Base-by-base conservation (phyloP, 2,113 vertebrate species). In the Percina caprodes region DNA sequence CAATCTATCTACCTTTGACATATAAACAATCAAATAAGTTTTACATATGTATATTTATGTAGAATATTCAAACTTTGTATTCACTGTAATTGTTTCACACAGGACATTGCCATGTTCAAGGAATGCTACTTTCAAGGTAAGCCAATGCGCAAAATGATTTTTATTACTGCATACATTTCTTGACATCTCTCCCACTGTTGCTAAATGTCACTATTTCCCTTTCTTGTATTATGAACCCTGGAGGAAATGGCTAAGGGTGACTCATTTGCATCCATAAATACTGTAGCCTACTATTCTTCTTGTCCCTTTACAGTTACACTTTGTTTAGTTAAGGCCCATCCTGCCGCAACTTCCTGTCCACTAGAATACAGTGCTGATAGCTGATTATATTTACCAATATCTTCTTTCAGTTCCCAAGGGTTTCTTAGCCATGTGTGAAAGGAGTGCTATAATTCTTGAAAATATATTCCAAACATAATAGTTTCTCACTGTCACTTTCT, bases 61-160 rank as follows among this genome's bases (percentile, higher is more conserved):
- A 1, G 21, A 21, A 30, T 52, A 35, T 24, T 69, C 14, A 48
- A 23, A 61, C 1, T 54, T 66, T 23, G 0, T 39, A 1, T 66
- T 65, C 3, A 18, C 59, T 79, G 1, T 59, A 16, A 16, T 26
- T 56, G 5, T 84, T 83, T 82, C 45, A 56, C 48, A 72, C 91
- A 96, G 95, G 95, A 95, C 7, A 86, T 96, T 8, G 83, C 86
- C 63, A 51, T 89, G 88, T 95, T 93, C 68, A 94, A 86, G 67
- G 95, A 96, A 16, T 92, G 91, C 85, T 96, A 96, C 89, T 92
- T 92, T 70, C 91, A 95, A 49, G 95, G 95, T 96, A 83, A 90
- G 86, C 6, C 42, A 13, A 11, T 33, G 6, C 6, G 0, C 8
- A 51, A 49, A 35, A 16, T 19, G 0, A 9, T 21, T 24, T 19